A percentile compares a stretch with the other conserved stretches of the same genome.
These are phyloP conservation scores for Onychostoma macrolepis DNA, from an alignment of 2,113 vertebrate genomes.

Conservation along the genomic window DNA sequence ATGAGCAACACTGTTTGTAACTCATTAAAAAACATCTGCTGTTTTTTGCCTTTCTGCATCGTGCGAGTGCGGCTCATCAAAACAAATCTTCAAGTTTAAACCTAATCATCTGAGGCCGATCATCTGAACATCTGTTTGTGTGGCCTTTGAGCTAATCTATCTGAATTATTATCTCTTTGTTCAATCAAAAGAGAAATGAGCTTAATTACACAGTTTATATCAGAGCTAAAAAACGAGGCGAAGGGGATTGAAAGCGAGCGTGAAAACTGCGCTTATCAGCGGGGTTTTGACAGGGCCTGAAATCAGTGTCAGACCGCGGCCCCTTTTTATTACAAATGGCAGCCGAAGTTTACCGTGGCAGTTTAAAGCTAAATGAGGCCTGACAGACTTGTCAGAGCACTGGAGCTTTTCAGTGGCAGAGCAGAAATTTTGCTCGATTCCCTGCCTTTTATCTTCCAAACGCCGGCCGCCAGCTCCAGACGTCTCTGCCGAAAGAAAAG, in stretches of 20 bases:
- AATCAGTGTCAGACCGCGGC: conserved; percentile 57
- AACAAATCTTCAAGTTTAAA: not conserved
- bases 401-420: conserved; percentile 77
- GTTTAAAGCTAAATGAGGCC: conserved; percentile 75
- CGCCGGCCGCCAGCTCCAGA: conserved; percentile 67
- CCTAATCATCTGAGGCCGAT: conserved; percentile 35
- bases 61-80: not conserved
- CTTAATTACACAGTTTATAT: conserved; percentile 19
- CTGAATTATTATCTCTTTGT: conserved; percentile 41
- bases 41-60: conserved; percentile 16
- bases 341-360: conserved; percentile 75
- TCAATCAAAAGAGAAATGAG: conserved; percentile 35
- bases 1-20: not conserved
- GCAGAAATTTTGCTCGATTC: conserved; percentile 74
- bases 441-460: conserved; percentile 80
- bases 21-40: conserved; percentile 20
- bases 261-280: conserved; percentile 48
- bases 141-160: conserved; percentile 38
- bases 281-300: conserved; percentile 65
- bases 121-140: conserved; percentile 22
- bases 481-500: conserved; percentile 62
- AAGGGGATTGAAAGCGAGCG: conserved; percentile 33
- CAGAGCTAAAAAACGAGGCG: conserved; percentile 17
- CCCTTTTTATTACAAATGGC: conserved; percentile 75
- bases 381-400: conserved; percentile 83